A percentile compares a stretch with the other conserved stretches of the same genome.
These are phyloP conservation scores for Pomatorhinus ruficollis DNA, from an alignment of 2,113 vertebrate species.

Conservation along the genomic window DNA sequence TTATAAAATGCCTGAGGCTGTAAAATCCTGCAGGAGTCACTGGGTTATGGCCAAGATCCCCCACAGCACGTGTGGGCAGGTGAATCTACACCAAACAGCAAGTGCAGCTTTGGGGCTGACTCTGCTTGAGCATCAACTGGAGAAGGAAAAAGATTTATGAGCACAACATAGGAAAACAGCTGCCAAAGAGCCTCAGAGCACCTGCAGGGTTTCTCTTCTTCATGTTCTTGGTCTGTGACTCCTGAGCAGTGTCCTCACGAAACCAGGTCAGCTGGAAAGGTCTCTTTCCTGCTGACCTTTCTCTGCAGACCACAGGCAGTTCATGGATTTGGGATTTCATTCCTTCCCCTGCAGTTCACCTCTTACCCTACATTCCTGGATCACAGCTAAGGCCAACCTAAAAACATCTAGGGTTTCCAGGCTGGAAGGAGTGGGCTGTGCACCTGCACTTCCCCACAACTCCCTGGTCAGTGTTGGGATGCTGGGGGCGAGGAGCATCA, in stretches of 20 bases:
- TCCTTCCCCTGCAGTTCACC: background rate
- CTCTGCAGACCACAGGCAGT: background rate
- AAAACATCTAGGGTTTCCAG: background rate
- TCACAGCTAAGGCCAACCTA: background rate
- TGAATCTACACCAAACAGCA: background rate
- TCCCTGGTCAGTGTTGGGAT: rapidly evolving
- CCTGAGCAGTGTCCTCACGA: background rate
- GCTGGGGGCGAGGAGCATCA: background rate
- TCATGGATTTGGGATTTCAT: background rate
- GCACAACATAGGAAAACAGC: background rate
- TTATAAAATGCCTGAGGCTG: background rate
- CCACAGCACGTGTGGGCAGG: rapidly evolving
- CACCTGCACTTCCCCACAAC: background rate
- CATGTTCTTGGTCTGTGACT: background rate
- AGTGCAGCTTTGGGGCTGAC: background rate
- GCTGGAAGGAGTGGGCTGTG: background rate
- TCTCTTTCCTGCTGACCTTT: background rate
- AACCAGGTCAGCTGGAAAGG: background rate
- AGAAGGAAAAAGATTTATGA: background rate
- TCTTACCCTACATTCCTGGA: rapidly evolving
- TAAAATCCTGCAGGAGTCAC: background rate
- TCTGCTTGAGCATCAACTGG: background rate
- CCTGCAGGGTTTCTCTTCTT: background rate
- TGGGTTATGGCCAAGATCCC: background rate
- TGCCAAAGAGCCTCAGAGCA: background rate